Percentiles rank a stretch among this genome's conserved stretches.
Conservation (phyloP, 1,140 invertebrate species). For the Frieseomelitta varia region DNA sequence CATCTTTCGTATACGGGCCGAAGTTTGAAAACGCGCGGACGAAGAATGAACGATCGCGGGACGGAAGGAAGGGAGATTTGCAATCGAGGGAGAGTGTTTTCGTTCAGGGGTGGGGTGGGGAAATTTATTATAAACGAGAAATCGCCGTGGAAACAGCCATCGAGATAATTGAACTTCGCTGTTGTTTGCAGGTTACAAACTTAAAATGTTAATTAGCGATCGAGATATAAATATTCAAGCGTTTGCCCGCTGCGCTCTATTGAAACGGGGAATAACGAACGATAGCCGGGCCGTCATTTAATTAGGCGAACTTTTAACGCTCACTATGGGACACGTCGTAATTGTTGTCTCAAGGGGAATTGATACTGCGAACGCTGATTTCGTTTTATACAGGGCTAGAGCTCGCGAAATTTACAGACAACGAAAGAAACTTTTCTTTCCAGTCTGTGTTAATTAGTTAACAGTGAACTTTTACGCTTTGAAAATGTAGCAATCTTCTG, state of each 20-base stretch:
- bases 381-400: background rate
- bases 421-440: background rate
- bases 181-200: slow-evolving; percentile 11
- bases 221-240: slow-evolving; percentile 32
- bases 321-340: slow-evolving; percentile 23
- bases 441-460: background rate
- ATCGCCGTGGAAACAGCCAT: background rate
- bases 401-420: background rate
- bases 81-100: background rate
- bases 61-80: background rate
- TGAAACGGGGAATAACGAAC: slow-evolving; percentile 13
- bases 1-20: background rate
- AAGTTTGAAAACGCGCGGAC: background rate
- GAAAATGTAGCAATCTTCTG: background rate
- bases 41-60: background rate
- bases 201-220: slow-evolving; percentile 18
- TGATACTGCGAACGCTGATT: slow-evolving; percentile 3
- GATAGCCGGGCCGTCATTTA: slow-evolving; percentile 27
- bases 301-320: slow-evolving; percentile 29
- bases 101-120: background rate
- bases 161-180: slow-evolving; percentile 15
- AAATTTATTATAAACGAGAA: slow-evolving; percentile 9
- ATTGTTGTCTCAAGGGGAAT: slow-evolving; percentile 25
- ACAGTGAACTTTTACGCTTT: background rate
- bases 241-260: slow-evolving; percentile 5